Evolutionary conservation across 2,888 invertebrate species (phyloP), one percentile per base, ranked within the genome.

Genomic region (Glaucopsyche alexis): DNA sequence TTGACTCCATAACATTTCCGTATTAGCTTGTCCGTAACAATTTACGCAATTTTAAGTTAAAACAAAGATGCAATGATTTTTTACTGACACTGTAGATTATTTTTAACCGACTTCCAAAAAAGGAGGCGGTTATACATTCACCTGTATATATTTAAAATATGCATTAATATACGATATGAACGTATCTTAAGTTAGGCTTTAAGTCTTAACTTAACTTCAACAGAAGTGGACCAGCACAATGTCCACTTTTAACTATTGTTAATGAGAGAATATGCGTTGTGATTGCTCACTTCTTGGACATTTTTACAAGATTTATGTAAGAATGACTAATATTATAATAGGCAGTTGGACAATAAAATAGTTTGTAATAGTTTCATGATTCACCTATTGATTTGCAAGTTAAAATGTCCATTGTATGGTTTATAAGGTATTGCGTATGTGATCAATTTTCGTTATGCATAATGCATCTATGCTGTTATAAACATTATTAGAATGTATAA

Each of bases 401-500:
- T 66, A 66, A 42, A 69, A 69, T 69, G 69, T 69, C 69, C 47
- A 69, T 69, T 69, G 69, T 69, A 14, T 47, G n/a, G 19, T 47
- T 47, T 49, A 69, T 49, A 69, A 69, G 69, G 69, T 14, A 47
- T 40, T 47, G 47, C 49, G 69, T 69, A 69, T 69, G 64, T 60
- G 60, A 69, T 49, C 49, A 49, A 49, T 47, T 69, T 69, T 29
- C 49, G 47, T 38, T 69, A 69, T 69, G 49, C 69, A 69, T 49
- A 49, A 69, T 49, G 47, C 45, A 67, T 67, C 16, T 29, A 69
- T 3, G 49, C 69, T 40, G 47, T 45, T 47, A 19, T 13, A 14
- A 67, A 47, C 67, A 67, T 47, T 45, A 45, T 11, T 29, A 47
- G 69, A 69, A 69, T 69, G 19, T 49, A 69, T 69, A 69, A 69